Base-by-base conservation (phyloP, 2,888 invertebrate genomes). In the Tetragnatha montana region DNA sequence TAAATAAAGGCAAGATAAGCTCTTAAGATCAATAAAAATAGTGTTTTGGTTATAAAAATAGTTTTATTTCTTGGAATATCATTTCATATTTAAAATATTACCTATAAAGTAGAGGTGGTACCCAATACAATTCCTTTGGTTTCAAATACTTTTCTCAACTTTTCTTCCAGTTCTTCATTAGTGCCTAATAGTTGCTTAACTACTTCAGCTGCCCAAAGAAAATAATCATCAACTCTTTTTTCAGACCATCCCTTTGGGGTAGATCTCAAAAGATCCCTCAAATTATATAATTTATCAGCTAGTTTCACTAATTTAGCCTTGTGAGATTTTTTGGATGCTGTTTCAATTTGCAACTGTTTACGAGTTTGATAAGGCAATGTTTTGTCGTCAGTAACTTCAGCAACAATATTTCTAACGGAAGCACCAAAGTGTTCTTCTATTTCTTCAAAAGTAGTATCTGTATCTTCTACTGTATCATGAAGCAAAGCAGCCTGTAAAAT, bases 401-500 rank as follows among this genome's bases (percentile, higher is more conserved):
- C 87, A 51, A 92, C 91, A 70, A 91, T 91, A 47, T 83, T 78
- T 21, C 84, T 89, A 10, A 91, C 84, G 14, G 70, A 50, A 35
- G n/a, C 8, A 49, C 96, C 96, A 94, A 96, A 97, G 70, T 94
- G 92, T 47, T 93, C 85, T 92, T 95, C 95, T 73, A 97, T 95
- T 93, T 96, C 96, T 19, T 95, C 95, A 91, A 96, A 95, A 0
- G 95, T 96, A 0, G 97, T 96, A 80, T 96, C 95, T 0, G 97
- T 97, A 92, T 97, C 97, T 94, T 97, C 97, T 0, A 97, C 96
- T 0, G 96, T 96, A 92, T 97, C 97, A 93, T 97, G 97, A 1
- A 97, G 94, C 12, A 97, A 92, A 0, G 97, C 97, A 8, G 96
- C 96, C 93, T 96, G 94, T 6, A 96, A 93, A 0, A 95, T 35